Percentiles rank a stretch among this genome's conserved stretches.
These are phyloP conservation scores for Desmophyllum pertusum DNA, from an alignment of 92 coral and sea anemone genomes.

Conservation along the genomic window DNA sequence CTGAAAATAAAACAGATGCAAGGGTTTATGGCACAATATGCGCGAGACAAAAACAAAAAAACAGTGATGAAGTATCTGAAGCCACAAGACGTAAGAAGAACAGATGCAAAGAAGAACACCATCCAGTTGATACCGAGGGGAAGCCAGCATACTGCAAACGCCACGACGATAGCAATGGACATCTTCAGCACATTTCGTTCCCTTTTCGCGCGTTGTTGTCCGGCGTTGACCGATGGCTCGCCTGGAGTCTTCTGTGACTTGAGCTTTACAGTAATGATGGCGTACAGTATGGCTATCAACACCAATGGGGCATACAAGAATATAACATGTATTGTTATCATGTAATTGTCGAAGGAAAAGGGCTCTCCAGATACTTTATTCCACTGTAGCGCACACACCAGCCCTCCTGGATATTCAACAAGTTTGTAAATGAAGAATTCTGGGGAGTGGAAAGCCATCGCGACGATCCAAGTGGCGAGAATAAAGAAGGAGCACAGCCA, in stretches of 20 bases:
- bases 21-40: too few species aligned
- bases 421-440: background rate
- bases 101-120: too few species aligned
- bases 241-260: background rate
- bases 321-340: background rate
- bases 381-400: background rate
- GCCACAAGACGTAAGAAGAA: too few species aligned
- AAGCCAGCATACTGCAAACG: background rate
- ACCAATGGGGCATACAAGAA: background rate
- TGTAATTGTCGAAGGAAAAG: background rate
- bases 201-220: background rate
- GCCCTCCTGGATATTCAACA: background rate
- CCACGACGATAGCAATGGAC: slow-evolving; percentile 5
- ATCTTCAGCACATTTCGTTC: slow-evolving; percentile 6
- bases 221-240: background rate
- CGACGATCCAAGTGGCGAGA: background rate
- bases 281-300: background rate
- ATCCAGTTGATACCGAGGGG: background rate
- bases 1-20: too few species aligned
- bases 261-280: background rate
- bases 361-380: background rate
- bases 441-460: background rate
- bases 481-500: background rate
- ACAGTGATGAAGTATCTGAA: too few species aligned
- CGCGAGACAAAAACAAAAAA: too few species aligned